A percentile compares a stretch with the other conserved stretches of the same genome.
Evolutionary conservation across 2,888 invertebrate genomes (phyloP).

Genomic region (Dasysyrphus albostriatus): DNA sequence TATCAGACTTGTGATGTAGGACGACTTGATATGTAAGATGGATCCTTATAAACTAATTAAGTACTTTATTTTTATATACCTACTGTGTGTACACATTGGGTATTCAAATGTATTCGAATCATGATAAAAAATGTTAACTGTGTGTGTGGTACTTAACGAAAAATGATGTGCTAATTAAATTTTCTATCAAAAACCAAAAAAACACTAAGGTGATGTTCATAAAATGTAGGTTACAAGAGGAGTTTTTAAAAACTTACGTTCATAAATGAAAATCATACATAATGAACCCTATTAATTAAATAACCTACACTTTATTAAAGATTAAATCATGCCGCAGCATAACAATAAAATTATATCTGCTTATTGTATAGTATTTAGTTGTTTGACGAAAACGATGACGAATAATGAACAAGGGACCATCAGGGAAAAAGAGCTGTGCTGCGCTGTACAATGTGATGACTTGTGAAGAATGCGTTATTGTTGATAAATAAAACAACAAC

Average conservation of each 20-base stretch:
- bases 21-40: too few species aligned
- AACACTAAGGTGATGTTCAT: neutral
- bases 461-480: constrained; percentile 65
- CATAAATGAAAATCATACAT: neutral
- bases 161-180: too few species aligned
- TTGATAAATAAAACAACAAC: constrained; percentile 69
- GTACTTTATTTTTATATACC: too few species aligned
- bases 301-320: constrained; percentile 32
- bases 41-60: too few species aligned
- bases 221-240: constrained; percentile 1
- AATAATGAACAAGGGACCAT: neutral
- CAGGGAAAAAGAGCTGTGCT: constrained; percentile 49
- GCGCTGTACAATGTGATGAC: constrained; percentile 63
- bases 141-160: too few species aligned
- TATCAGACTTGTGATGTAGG: too few species aligned
- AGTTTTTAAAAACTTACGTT: neutral
- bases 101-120: too few species aligned
- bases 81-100: too few species aligned
- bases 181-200: neutral
- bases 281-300: constrained; percentile 48
- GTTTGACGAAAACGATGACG: neutral
- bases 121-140: too few species aligned
- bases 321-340: constrained; percentile 18
- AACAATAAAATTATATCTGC: constrained; percentile 24
- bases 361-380: neutral